Percentiles rank a stretch among this genome's conserved stretches.
These are phyloP conservation scores for Helicorthomorpha holstii DNA, from an alignment of 1,140 invertebrate species.

Conservation along the genomic window DNA sequence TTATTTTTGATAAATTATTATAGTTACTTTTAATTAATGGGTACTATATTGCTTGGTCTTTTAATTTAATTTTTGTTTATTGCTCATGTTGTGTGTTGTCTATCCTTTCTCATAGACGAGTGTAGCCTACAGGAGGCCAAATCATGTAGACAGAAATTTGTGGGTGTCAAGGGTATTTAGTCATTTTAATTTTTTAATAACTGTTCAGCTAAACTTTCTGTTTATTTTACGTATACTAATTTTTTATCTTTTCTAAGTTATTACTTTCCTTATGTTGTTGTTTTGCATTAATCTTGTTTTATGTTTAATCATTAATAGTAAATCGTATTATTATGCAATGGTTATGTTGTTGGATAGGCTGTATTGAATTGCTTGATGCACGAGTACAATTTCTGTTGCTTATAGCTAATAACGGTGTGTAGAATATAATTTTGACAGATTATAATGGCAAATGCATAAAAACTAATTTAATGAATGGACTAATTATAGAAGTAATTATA, in stretches of 20 bases:
- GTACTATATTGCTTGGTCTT: not conserved
- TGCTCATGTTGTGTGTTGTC: not conserved
- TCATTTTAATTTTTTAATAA: not conserved
- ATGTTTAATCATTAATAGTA: not conserved
- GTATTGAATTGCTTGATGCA: too few species aligned
- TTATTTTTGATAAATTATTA: too few species aligned
- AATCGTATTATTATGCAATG: too few species aligned
- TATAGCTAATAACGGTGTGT: too few species aligned
- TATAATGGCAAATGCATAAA: too few species aligned
- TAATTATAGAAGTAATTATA: too few species aligned
- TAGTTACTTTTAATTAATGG: not conserved
- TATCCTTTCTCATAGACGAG: not conserved
- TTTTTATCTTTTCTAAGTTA: not conserved
- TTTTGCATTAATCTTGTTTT: not conserved
- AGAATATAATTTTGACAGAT: too few species aligned
- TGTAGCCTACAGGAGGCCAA: not conserved
- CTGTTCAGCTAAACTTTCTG: too few species aligned
- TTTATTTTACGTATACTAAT: not conserved
- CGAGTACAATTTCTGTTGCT: too few species aligned
- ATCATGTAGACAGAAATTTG: not conserved
- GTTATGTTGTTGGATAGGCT: too few species aligned
- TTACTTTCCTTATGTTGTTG: too few species aligned
- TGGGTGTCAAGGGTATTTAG: not conserved
- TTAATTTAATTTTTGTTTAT: not conserved
- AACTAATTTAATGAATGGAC: too few species aligned